phyloP scores from a whole-genome alignment of 2,797 vertebrate genomes.

The Leucoraja ocellata region DNA sequence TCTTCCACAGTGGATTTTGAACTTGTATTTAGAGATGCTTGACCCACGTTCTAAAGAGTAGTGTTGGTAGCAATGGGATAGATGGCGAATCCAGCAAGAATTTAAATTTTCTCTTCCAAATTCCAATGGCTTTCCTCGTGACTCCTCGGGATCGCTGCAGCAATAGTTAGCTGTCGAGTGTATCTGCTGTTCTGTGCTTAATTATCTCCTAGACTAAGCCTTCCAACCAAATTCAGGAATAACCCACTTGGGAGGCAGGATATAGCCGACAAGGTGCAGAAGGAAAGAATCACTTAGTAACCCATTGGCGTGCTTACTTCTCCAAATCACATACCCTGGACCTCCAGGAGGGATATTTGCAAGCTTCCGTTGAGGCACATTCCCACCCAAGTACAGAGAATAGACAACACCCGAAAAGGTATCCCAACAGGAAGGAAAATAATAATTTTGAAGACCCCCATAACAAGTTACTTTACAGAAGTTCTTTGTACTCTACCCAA shows the following conservation, averaged over 20 bases:
- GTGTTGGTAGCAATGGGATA: not conserved
- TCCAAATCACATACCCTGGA: not conserved
- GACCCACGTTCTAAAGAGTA: not conserved
- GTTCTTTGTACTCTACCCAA: not conserved
- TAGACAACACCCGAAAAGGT: not conserved
- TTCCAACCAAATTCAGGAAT: not conserved
- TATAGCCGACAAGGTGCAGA: not conserved
- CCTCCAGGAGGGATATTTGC: not conserved
- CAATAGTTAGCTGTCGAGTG: not conserved
- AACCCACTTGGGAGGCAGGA: too few relatives aligned
- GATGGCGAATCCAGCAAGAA: not conserved
- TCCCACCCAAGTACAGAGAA: not conserved
- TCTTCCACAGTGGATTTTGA: too few relatives aligned
- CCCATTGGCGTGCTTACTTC: not conserved
- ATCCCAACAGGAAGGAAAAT: not conserved
- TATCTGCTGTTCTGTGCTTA: not conserved
- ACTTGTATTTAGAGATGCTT: not conserved
- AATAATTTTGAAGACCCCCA: not conserved
- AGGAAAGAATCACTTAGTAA: not conserved
- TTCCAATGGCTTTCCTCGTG: not conserved
- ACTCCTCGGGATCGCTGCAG: too few relatives aligned
- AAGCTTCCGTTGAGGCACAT: not conserved
- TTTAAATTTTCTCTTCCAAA: not conserved
- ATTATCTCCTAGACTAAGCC: too few relatives aligned
- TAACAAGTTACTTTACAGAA: not conserved